These are phyloP conservation scores for Propithecus deckenii DNA, from an alignment of 2,797 vertebrate genomes.

Conservation along the genomic window DNA sequence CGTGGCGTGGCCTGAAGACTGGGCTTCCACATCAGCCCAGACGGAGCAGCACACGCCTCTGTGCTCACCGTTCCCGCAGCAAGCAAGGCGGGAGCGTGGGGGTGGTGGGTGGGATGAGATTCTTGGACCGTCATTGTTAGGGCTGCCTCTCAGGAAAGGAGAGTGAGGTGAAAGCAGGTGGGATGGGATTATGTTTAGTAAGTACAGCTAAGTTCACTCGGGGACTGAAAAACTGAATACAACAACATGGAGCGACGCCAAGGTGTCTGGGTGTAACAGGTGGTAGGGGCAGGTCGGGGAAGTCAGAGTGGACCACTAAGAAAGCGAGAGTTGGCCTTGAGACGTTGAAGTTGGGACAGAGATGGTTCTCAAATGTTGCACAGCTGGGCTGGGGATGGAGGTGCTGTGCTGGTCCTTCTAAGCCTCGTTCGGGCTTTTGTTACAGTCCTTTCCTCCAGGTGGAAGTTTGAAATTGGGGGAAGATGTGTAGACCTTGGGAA, in stretches of 20 bases:
- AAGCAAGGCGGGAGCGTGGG: not conserved
- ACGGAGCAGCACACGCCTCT: not conserved
- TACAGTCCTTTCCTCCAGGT: not conserved
- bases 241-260: not conserved
- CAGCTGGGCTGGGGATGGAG: not conserved
- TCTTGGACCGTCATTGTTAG: not conserved
- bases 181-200: not conserved
- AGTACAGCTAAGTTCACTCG: not conserved
- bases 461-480: not conserved
- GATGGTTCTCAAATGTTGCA: not conserved
- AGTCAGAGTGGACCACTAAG: not conserved
- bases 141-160: not conserved
- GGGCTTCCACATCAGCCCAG: not conserved
- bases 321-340: not conserved
- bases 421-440: not conserved
- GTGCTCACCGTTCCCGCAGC: not conserved
- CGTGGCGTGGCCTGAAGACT: not conserved
- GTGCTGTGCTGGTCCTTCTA: not conserved
- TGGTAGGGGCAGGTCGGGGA: not conserved
- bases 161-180: not conserved
- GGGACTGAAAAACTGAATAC: not conserved
- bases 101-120: not conserved
- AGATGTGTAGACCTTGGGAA: not conserved
- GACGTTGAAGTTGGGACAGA: not conserved
- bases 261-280: not conserved